These are phyloP conservation scores for Drosophila watanabei DNA, from an alignment of 1,140 invertebrate species.

Conservation along the genomic window DNA sequence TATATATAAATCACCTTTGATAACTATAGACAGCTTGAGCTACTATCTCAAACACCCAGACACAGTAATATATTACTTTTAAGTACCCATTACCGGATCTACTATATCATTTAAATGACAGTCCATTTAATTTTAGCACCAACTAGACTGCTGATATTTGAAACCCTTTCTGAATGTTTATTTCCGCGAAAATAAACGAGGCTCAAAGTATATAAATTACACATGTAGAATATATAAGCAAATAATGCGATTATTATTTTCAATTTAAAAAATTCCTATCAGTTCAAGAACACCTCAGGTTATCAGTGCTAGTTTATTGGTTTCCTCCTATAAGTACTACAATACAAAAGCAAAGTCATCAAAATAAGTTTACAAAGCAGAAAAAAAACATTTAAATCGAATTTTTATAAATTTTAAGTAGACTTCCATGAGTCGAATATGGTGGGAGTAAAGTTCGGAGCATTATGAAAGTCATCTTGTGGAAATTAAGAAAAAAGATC, in stretches of 20 bases:
- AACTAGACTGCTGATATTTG: conserved; percentile 4
- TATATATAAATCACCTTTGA: conserved; percentile 1
- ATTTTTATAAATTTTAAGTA: background rate
- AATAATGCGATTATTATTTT: conserved; percentile 10
- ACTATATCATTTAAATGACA: conserved; percentile 16
- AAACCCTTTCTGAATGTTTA: background rate
- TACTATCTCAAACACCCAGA: background rate
- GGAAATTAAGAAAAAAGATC: background rate
- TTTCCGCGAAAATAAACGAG: background rate
- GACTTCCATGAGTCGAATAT: background rate
- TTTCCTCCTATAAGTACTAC: background rate
- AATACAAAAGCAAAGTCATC: conserved; percentile 17
- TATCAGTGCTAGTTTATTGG: conserved; percentile 31
- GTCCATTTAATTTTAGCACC: background rate
- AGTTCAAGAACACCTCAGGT: conserved; percentile 29
- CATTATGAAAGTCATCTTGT: conserved; percentile 6
- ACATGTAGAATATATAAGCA: background rate
- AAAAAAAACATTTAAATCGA: background rate
- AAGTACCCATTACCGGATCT: conserved; percentile 7
- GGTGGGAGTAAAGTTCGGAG: background rate
- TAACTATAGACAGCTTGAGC: background rate
- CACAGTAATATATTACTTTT: background rate
- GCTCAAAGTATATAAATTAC: background rate
- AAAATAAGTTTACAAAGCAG: conserved; percentile 12
- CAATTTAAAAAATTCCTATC: conserved; percentile 28